Base-by-base conservation (phyloP, 1,140 invertebrate species). In the Zaprionus africanus region DNA sequence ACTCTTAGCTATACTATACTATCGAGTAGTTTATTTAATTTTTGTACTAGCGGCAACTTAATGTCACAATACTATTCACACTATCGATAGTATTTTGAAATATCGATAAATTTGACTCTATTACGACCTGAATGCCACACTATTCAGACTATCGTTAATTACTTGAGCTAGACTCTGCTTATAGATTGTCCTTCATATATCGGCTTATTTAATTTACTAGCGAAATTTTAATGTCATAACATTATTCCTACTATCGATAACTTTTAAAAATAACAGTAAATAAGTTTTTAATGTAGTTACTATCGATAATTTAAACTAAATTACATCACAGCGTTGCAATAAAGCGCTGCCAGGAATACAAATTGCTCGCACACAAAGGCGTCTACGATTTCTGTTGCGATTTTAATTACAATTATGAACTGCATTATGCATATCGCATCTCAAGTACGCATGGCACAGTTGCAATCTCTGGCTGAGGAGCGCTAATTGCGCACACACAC, bases 331-430 rank as follows among this genome's bases (percentile, higher is more conserved):
- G 46, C 1, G 7, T 46, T 60, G 24, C 38, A 19, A 28, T 34
- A 7, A 24, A 24, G 46, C 46, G 1, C 11, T 49, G 11, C n/a
- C 17, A 43, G n/a, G n/a, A n/a, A 17, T 43, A 6, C 41, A 4
- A n/a, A 43, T 38, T 12, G 13, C 3, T 15, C 1, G 41, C n/a
- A 17, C 41, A 9, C 41, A 46, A 17, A 38, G 13, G 41, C n/a
- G 46, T 61, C 59, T 61, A 31, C 60, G 46, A 34, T 22, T 62
- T 34, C 46, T 24, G 11, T 34, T 54, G 46, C 49, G 22, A 54
- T 64, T 19, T 36, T 64, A 64, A 64, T 64, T 64, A 64, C 31
- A 24, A 22, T 51, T 51, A 22, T 12, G 19, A 51, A 51, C 46
- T 51, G 46, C 11, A 51, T 51, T 24, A 51, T 51, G 46, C 46